A percentile compares a stretch with the other conserved stretches of the same genome.
Evolutionary conservation across 2,888 invertebrate species (phyloP).

Genomic region (Hirtodrosophila histrioides): DNA sequence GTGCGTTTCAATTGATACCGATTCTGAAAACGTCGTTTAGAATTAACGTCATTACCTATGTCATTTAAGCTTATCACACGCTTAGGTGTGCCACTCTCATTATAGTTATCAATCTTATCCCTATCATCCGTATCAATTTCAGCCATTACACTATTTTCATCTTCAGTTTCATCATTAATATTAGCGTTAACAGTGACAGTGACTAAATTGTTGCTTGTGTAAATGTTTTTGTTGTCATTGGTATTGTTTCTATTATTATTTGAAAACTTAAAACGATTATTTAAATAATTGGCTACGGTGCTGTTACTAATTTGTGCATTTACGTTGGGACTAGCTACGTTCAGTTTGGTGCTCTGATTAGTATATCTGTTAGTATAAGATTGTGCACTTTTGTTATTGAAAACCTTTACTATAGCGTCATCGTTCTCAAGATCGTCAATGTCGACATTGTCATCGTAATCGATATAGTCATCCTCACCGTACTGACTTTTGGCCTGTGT

Average conservation of each 20-base stretch:
- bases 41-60: slow-evolving; percentile 82
- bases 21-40: slow-evolving; percentile 84
- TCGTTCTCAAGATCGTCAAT: slow-evolving; percentile 18
- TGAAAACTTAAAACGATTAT: slow-evolving; percentile 67
- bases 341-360: slow-evolving; percentile 49
- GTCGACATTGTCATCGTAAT: slow-evolving; percentile 14
- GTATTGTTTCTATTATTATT: slow-evolving; percentile 47
- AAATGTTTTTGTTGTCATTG: slow-evolving; percentile 36
- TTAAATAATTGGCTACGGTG: slow-evolving; percentile 81
- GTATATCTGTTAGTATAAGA: slow-evolving; percentile 41
- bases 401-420: slow-evolving; percentile 40
- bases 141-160: slow-evolving; percentile 43
- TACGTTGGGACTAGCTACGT: slow-evolving; percentile 55
- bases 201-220: slow-evolving; percentile 40
- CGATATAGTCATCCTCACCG: slow-evolving; percentile 19
- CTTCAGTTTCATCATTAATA: slow-evolving; percentile 32
- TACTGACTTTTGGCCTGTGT: slow-evolving; percentile 16
- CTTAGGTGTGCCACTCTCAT: slow-evolving; percentile 49
- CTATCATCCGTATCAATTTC: slow-evolving; percentile 36
- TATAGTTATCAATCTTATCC: slow-evolving; percentile 38
- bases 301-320: slow-evolving; percentile 75
- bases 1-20: slow-evolving; percentile 81
- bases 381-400: slow-evolving; percentile 24
- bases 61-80: slow-evolving; percentile 53
- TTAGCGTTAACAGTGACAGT: slow-evolving; percentile 52